These are phyloP conservation scores for Drosophila sp. DNA, from an alignment of 1,140 invertebrate species.

Conservation along the genomic window DNA sequence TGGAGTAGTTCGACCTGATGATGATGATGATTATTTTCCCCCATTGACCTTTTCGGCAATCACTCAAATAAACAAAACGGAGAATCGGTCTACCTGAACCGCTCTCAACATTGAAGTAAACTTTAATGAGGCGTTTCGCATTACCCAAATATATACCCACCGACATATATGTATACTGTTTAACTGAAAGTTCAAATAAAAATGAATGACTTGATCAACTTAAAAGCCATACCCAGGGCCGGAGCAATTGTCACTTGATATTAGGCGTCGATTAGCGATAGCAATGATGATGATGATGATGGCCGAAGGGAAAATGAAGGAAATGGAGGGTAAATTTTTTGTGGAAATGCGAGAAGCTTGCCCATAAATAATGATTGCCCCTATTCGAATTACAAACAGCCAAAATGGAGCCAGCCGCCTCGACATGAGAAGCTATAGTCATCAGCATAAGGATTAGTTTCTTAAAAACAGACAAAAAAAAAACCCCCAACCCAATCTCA, in stretches of 20 bases:
- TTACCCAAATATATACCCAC: conserved; percentile 28
- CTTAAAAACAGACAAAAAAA: neutral
- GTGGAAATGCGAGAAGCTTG: conserved; percentile 8
- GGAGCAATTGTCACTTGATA: conserved; percentile 46
- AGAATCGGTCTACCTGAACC: neutral
- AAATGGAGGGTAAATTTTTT: neutral
- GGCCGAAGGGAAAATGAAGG: conserved; percentile 3
- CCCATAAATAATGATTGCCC: conserved; percentile 71
- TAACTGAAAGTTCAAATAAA: conserved; percentile 11
- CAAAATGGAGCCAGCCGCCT: conserved; percentile 8
- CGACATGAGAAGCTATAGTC: neutral
- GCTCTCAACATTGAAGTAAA: neutral
- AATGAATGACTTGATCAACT: conserved; percentile 35
- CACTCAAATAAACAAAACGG: neutral
- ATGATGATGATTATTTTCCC: neutral
- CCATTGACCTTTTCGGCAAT: neutral
- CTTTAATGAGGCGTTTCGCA: conserved; percentile 16
- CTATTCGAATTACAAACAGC: conserved; percentile 70
- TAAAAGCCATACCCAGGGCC: conserved; percentile 26
- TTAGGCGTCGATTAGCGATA: conserved; percentile 53
- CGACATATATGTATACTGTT: neutral
- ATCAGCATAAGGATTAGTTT: conserved; percentile 11
- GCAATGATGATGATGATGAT: neutral
- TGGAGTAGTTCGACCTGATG: neutral
- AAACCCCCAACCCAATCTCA: neutral